phyloP scores from a whole-genome alignment of 2,113 vertebrate species.

The Corynorhinus townsendii region DNA sequence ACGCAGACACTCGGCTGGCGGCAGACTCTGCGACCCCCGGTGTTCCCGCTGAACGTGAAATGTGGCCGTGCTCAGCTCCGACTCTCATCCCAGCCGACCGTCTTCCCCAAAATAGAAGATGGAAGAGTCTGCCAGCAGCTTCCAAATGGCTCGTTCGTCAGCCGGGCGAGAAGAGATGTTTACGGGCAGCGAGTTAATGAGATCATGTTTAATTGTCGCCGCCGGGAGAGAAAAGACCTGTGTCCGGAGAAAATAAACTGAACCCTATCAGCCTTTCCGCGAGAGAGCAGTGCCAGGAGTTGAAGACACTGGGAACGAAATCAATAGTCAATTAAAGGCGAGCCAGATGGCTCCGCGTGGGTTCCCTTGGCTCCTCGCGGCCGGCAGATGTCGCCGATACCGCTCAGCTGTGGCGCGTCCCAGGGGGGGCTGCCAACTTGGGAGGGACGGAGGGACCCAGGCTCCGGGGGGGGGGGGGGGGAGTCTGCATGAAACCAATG shows the following conservation, averaged over 20 bases:
- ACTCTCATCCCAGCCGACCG: neutral
- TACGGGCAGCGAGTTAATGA: neutral
- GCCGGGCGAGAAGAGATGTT: neutral
- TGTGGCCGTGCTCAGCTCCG: neutral
- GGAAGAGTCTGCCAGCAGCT: neutral
- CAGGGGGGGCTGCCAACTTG: neutral
- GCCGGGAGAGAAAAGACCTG: neutral
- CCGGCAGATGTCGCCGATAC: neutral
- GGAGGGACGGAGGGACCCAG: neutral
- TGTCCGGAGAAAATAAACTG: constrained; percentile 16
- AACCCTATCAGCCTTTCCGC: neutral
- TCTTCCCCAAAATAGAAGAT: neutral
- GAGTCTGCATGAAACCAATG: neutral
- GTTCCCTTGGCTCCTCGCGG: neutral
- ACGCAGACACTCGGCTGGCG: neutral
- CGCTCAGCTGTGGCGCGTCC: neutral
- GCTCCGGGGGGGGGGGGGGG: neutral
- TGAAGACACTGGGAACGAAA: neutral
- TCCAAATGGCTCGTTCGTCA: neutral
- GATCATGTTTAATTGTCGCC: neutral
- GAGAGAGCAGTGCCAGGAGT: neutral
- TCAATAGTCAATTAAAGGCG: neutral
- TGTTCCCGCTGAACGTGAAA: neutral
- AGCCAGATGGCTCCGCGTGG: neutral
- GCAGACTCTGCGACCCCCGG: no score